These are phyloP conservation scores for Isotomurus palustris DNA, from an alignment of 2,888 invertebrate genomes.

Conservation along the genomic window DNA sequence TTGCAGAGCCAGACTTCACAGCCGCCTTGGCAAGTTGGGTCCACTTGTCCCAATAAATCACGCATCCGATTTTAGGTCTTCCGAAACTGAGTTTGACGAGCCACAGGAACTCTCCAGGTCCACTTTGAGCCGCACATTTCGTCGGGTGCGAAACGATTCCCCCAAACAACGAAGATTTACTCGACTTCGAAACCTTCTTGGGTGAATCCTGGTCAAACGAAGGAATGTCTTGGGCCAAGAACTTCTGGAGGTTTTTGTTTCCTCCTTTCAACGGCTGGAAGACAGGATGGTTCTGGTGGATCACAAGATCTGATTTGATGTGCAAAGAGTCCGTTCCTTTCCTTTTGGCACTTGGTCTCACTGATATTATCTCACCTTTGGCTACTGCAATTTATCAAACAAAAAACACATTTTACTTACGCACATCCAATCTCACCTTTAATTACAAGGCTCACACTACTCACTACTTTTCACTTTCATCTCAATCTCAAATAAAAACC, in stretches of 20 bases:
- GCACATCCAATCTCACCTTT: no score
- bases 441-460: no score
- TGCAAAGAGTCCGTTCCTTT: slow-evolving; percentile 11
- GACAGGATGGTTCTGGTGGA: slow-evolving; percentile 22
- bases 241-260: slow-evolving; percentile 20
- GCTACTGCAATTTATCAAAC: slow-evolving; percentile 1
- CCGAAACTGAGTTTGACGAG: slow-evolving; percentile 30
- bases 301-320: slow-evolving; percentile 17
- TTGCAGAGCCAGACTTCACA: slow-evolving; percentile 5
- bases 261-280: slow-evolving; percentile 20
- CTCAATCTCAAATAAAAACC: no score
- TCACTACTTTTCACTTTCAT: no score
- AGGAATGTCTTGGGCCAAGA: slow-evolving; percentile 10
- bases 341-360: slow-evolving; percentile 6
- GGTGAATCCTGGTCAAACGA: slow-evolving; percentile 17
- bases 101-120: slow-evolving; percentile 33
- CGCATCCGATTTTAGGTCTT: slow-evolving; percentile 24
- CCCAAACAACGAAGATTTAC: slow-evolving; percentile 9
- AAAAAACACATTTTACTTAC: no score
- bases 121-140: slow-evolving; percentile 23
- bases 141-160: slow-evolving; percentile 25
- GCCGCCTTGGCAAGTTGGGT: slow-evolving; percentile 16
- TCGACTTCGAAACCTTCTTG: slow-evolving; percentile 9
- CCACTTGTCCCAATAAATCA: slow-evolving; percentile 33
- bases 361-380: slow-evolving; percentile 20